A percentile compares a stretch with the other conserved stretches of the same genome.
phyloP scores from a whole-genome alignment of 2,888 invertebrate genomes.

The Agrochola lychnidis region DNA sequence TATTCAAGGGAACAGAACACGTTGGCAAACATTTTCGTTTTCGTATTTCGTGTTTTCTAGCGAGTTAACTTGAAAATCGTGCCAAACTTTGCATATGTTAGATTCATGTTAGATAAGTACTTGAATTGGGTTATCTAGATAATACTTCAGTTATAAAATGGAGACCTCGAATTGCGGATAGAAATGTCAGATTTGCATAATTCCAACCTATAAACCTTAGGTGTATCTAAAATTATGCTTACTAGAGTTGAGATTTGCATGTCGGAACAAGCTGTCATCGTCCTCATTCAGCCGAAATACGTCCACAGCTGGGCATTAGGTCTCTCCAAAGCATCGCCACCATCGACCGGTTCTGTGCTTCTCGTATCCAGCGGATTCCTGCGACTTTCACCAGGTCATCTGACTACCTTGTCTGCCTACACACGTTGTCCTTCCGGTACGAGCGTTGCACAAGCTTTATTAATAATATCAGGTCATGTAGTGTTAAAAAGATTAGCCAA shows the following conservation, averaged over 20 bases:
- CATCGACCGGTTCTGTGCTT: background rate
- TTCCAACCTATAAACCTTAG: background rate
- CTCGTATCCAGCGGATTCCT: background rate
- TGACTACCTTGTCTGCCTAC: too few relatives aligned
- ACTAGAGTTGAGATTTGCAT: background rate
- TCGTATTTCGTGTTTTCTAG: slow-evolving; percentile 19
- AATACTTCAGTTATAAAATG: background rate
- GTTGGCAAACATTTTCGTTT: slow-evolving; percentile 44
- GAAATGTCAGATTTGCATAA: background rate
- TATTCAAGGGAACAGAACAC: slow-evolving; percentile 17
- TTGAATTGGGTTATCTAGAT: slow-evolving; percentile 40
- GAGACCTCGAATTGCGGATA: background rate
- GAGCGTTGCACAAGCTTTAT: background rate
- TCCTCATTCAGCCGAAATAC: background rate
- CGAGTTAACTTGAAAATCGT: slow-evolving; percentile 31
- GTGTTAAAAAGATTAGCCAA: too few relatives aligned
- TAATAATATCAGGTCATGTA: background rate
- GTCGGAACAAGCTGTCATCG: background rate
- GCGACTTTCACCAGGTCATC: background rate
- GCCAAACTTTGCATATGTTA: slow-evolving; percentile 46
- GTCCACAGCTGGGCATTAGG: background rate
- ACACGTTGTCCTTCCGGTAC: too few relatives aligned
- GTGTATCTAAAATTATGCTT: background rate
- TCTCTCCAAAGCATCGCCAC: background rate
- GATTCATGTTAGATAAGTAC: slow-evolving; percentile 27